A percentile compares a stretch with the other conserved stretches of the same genome.
Conservation (phyloP, 1,140 invertebrate species). For the Oncopeltus fasciatus region DNA sequence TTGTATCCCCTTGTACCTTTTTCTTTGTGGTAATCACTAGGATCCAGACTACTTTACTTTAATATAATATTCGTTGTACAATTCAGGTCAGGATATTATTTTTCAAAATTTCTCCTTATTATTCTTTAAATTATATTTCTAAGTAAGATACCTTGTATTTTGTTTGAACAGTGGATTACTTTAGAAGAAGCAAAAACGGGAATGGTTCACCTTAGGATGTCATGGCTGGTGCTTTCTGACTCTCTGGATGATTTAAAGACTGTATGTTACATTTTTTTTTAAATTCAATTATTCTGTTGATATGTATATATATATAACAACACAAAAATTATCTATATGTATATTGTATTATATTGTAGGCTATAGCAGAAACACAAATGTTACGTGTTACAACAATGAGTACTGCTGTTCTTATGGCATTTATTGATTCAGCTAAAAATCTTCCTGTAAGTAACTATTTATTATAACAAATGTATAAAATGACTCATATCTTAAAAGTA, state of each 20-base stretch:
- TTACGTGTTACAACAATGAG: constrained; percentile 59
- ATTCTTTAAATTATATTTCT: too few relatives aligned
- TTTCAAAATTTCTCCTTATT: too few relatives aligned
- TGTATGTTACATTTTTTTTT: constrained; percentile 36
- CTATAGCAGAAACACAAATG: constrained; percentile 57
- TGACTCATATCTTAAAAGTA: not conserved
- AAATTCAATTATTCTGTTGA: not conserved
- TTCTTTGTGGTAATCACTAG: too few relatives aligned
- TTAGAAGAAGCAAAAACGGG: constrained; percentile 89
- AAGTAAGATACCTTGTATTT: too few relatives aligned
- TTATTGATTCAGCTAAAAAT: constrained; percentile 78
- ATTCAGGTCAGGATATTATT: too few relatives aligned
- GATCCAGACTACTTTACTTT: too few relatives aligned
- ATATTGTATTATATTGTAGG: constrained; percentile 34
- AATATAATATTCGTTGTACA: too few relatives aligned
- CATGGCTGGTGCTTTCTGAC: constrained; percentile 69
- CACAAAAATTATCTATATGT: too few relatives aligned
- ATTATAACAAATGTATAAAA: not conserved
- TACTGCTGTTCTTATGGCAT: constrained; percentile 63
- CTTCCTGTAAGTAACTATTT: constrained; percentile 54
- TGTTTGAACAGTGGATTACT: constrained; percentile 91
- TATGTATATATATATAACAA: constrained; percentile 7
- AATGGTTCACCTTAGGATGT: constrained; percentile 70
- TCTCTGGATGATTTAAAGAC: constrained; percentile 54
- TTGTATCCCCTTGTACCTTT: too few relatives aligned